phyloP scores from a whole-genome alignment of 53 echinoderm and acorn worm genomes.

The Glandiceps talaboti region DNA sequence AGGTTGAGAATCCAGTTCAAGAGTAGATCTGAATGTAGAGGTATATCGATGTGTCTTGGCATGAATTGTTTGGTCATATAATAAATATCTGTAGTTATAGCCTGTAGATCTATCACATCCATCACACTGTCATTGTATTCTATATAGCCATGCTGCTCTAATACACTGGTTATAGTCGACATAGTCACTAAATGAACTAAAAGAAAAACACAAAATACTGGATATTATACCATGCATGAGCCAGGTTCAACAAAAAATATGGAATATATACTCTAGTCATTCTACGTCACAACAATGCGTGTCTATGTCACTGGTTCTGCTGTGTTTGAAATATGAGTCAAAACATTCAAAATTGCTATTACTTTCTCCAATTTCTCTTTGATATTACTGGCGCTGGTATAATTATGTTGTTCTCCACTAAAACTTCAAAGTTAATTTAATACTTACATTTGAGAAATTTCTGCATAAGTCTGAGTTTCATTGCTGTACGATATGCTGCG shows the following conservation, averaged over 20 bases:
- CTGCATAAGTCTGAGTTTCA: constrained; percentile 78
- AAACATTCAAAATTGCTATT: too few species aligned
- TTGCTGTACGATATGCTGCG: constrained; percentile 73
- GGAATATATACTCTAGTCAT: too few species aligned
- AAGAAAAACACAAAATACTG: too few species aligned
- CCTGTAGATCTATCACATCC: constrained; percentile 33
- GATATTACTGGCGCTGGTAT: too few species aligned
- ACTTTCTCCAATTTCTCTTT: too few species aligned
- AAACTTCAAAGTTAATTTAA: too few species aligned
- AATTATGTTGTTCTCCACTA: too few species aligned
- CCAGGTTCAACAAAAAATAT: too few species aligned
- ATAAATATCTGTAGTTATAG: constrained; percentile 47
- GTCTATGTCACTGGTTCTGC: too few species aligned
- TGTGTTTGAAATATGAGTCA: too few species aligned
- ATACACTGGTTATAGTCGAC: constrained; percentile 34
- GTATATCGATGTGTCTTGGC: constrained; percentile 29
- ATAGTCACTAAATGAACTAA: constrained; percentile 65
- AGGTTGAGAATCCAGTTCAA: constrained; percentile 83
- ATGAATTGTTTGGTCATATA: constrained; percentile 28
- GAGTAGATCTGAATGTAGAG: constrained; percentile 45
- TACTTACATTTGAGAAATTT: constrained; percentile 71
- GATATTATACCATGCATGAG: too few species aligned
- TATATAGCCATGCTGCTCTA: constrained; percentile 49
- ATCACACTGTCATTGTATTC: constrained; percentile 38
- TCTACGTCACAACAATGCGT: too few species aligned